Conservation (phyloP, 2,888 invertebrate species). For the Drosophila leonis region DNA sequence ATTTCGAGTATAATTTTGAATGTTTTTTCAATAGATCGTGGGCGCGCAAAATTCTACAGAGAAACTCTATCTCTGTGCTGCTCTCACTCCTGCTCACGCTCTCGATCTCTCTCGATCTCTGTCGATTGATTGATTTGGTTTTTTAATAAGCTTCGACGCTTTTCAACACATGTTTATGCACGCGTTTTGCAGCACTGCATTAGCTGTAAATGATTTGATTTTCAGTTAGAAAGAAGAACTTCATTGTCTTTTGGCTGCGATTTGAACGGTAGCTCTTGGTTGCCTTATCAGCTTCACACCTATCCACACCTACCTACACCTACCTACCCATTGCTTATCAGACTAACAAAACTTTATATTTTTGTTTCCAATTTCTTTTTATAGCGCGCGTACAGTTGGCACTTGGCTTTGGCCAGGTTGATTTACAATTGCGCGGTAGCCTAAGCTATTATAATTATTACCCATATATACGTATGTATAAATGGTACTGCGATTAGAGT, state of each 20-base stretch:
- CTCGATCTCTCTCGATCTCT: not conserved
- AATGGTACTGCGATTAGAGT: conserved; percentile 25
- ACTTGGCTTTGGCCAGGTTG: conserved; percentile 35
- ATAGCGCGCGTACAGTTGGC: conserved; percentile 59
- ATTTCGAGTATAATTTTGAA: conserved; percentile 86
- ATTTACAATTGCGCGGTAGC: conserved; percentile 63
- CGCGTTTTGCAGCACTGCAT: conserved; percentile 55
- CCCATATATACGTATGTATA: not conserved
- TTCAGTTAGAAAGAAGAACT: conserved; percentile 13
- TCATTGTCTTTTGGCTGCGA: conserved; percentile 51
- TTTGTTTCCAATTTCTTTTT: conserved; percentile 51
- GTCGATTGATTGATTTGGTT: conserved; percentile 3
- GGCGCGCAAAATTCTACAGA: conserved; percentile 62
- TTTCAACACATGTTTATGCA: conserved; percentile 52
- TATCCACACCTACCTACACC: conserved; percentile 47
- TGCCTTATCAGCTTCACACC: conserved; percentile 61
- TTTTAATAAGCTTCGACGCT: conserved; percentile 14
- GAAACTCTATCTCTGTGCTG: conserved; percentile 33
- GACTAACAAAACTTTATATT: conserved; percentile 32
- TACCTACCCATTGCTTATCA: conserved; percentile 57
- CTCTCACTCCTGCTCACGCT: not conserved
- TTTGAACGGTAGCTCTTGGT: conserved; percentile 64
- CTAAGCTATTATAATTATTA: conserved; percentile 14
- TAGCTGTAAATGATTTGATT: conserved; percentile 61
- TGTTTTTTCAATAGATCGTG: conserved; percentile 75